Conservation (phyloP, 2,888 invertebrate genomes). For the Amphipyra berbera region DNA sequence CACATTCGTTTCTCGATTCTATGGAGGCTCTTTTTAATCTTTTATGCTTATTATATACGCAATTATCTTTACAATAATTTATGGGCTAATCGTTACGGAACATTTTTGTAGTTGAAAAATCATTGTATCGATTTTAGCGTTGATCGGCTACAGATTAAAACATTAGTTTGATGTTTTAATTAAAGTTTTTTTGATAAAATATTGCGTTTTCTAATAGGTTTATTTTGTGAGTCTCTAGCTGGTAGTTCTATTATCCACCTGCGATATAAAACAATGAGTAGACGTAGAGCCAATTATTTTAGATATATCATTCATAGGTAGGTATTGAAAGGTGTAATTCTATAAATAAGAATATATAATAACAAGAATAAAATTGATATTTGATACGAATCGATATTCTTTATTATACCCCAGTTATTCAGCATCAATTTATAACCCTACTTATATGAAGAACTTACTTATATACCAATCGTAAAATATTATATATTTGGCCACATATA, state of each 20-base stretch:
- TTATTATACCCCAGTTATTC: neutral
- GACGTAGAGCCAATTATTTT: no score
- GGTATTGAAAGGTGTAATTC: no score
- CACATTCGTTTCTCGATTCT: conserved; percentile 30
- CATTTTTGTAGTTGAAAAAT: conserved; percentile 26
- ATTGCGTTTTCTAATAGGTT: conserved; percentile 14
- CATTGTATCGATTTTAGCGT: conserved; percentile 28
- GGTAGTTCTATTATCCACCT: neutral
- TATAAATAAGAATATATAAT: neutral
- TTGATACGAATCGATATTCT: no score
- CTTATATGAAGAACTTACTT: conserved; percentile 12
- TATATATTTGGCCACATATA: conserved; percentile 37
- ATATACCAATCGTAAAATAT: conserved; percentile 29
- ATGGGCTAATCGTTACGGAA: conserved; percentile 28
- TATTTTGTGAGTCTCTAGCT: neutral
- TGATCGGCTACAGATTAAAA: conserved; percentile 18
- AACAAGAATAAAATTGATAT: no score
- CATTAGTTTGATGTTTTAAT: conserved; percentile 30
- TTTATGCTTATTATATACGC: conserved; percentile 32
- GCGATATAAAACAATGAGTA: neutral
- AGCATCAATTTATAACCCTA: conserved; percentile 1
- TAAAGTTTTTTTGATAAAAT: conserved; percentile 7
- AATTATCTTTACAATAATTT: conserved; percentile 52
- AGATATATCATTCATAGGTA: no score
- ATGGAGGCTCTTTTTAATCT: conserved; percentile 36